Evolutionary conservation across 1,140 invertebrate species (phyloP).

Genomic region (Zaprionus tsacasi): DNA sequence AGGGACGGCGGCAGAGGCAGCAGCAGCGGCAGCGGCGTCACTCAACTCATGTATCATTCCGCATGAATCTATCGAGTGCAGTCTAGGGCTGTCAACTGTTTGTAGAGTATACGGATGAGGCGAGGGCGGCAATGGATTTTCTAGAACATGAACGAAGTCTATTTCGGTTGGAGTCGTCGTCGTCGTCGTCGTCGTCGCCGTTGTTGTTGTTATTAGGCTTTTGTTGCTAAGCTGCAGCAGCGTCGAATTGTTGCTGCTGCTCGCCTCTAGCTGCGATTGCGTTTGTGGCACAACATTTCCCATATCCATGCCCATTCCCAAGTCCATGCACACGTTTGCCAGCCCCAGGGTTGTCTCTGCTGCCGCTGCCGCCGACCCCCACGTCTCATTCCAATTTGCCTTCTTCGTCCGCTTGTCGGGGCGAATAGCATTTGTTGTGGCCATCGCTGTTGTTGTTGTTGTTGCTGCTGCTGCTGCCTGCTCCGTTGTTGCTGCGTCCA

Average conservation of each 20-base stretch:
- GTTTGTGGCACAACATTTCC: constrained; percentile 39
- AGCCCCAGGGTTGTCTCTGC: constrained; percentile 24
- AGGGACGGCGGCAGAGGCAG: not conserved
- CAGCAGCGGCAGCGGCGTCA: not conserved
- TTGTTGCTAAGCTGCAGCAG: constrained; percentile 36
- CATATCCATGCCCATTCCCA: constrained; percentile 31
- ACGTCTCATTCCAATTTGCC: constrained; percentile 46
- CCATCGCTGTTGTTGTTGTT: constrained; percentile 8
- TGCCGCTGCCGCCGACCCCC: constrained; percentile 8
- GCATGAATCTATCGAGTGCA: constrained; percentile 60
- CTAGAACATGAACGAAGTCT: constrained; percentile 74
- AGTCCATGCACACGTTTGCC: constrained; percentile 43
- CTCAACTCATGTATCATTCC: constrained; percentile 48
- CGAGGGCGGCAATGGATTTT: constrained; percentile 73
- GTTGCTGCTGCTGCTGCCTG: constrained; percentile 3
- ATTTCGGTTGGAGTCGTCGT: constrained; percentile 53
- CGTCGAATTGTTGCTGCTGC: constrained; percentile 24
- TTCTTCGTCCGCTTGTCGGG: constrained; percentile 48
- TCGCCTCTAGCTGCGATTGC: constrained; percentile 8
- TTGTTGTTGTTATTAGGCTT: constrained; percentile 23
- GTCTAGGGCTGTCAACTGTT: constrained; percentile 37
- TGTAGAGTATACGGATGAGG: constrained; percentile 29
- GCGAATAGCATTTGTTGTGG: constrained; percentile 39
- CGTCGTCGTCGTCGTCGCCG: not conserved
- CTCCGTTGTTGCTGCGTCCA: not conserved